Evolutionary conservation across 2,888 invertebrate species (phyloP), one percentile per base, ranked within the genome.

Genomic region (Griposia aprilina): DNA sequence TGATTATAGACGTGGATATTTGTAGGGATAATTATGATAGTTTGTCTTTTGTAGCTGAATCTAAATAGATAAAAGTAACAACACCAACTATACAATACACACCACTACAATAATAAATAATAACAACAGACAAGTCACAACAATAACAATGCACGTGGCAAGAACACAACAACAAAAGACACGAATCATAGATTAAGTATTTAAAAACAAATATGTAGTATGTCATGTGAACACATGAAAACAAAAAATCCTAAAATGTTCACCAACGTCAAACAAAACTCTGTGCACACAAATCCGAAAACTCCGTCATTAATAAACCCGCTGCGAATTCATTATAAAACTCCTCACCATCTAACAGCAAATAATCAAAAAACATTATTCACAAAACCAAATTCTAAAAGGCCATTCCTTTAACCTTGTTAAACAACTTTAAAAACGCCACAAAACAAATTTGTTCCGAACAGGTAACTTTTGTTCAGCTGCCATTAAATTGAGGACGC

Each of bases 361-460:
- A 86, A 78, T 82, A 83, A 82, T 75, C 74, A 83, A 77, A 77
- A 81, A 88, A 79, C 80, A 74, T 78, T 81, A 84, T 80, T 80
- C 80, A 84, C 70, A 78, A 78, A 85, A 62, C 73, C 62, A 70
- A 83, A 83, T 81, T 81, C 75, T 60, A 83, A 83, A 82, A 78
- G 84, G 78, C 81, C 82, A 83, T 73, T 75, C 72, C 69, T 65
- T 79, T 80, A 81, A 85, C 76, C 82, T 80, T 85, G 82, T 87
- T 87, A 82, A 81, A 90, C 87, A 90, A 89, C 87, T 89, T 91
- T 87, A 90, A 91, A 91, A 90, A 90, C 85, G 84, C 86, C 84
- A 83, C 87, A 88, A 90, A 90, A 88, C 90, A 91, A 91, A 91
- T 91, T 90, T 87, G 87, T 90, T 89, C 76, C 76, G 81, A 90